Percentiles rank a stretch among this genome's conserved stretches.
Conservation (phyloP, 1,140 invertebrate species). For the Neotoxoptera formosana region DNA sequence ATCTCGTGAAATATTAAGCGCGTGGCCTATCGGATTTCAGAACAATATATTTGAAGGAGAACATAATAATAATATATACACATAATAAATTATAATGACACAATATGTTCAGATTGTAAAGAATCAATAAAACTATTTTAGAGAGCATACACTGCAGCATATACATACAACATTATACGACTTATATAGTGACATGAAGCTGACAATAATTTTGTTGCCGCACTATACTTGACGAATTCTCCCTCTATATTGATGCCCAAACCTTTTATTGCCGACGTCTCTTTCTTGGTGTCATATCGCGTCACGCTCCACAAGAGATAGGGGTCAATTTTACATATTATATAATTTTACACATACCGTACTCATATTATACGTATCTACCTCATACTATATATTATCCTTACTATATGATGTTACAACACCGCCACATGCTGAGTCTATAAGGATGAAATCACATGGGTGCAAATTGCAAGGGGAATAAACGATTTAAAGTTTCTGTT, state of each 20-base stretch:
- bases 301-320: neutral
- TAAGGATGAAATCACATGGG: neutral
- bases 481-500: neutral
- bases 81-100: neutral
- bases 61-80: neutral
- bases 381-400: neutral
- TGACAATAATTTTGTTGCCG: neutral
- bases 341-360: neutral
- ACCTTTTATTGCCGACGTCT: constrained; percentile 8
- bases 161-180: neutral
- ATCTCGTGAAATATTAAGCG: neutral
- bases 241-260: neutral
- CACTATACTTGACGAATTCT: neutral
- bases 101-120: neutral
- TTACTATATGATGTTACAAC: neutral
- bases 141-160: neutral
- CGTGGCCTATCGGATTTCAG: neutral
- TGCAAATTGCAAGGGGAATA: neutral
- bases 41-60: constrained; percentile 9
- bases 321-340: constrained; percentile 11
- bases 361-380: too few relatives aligned
- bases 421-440: neutral
- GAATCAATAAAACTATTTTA: constrained; percentile 11
- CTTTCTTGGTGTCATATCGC: neutral
- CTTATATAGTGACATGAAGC: neutral